Evolutionary conservation across 2,113 vertebrate genomes (phyloP).

Genomic region (Halcyon senegalensis): DNA sequence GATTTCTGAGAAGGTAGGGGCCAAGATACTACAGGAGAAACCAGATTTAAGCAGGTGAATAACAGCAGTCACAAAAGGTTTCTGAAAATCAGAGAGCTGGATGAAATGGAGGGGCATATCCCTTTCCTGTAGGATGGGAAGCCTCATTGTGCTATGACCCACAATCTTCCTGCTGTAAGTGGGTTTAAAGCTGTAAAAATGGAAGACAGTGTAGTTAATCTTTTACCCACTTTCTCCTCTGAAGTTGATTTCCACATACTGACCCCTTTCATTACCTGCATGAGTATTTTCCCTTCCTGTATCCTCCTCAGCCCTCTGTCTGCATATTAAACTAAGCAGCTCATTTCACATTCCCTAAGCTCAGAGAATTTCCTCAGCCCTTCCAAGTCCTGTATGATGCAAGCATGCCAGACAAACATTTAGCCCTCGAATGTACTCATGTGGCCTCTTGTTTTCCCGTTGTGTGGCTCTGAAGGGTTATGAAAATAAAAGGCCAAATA

Average conservation of each 20-base stretch:
- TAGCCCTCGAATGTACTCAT: conserved; percentile 23
- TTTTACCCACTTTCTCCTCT: not conserved
- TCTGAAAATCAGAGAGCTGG: not conserved
- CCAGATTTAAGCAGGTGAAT: not conserved
- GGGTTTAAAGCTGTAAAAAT: not conserved
- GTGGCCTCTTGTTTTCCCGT: conserved; percentile 58
- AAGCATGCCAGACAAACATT: conserved; percentile 38
- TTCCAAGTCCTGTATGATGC: conserved; percentile 37
- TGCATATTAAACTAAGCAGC: not conserved
- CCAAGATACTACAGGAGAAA: not conserved
- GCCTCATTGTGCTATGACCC: fast-evolving
- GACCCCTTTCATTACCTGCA: not conserved
- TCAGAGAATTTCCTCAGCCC: not conserved
- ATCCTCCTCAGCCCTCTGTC: not conserved
- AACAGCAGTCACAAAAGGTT: not conserved
- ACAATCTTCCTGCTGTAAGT: not conserved
- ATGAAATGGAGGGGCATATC: not conserved
- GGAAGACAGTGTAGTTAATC: not conserved
- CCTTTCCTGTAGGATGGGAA: not conserved
- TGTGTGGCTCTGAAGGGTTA: conserved; percentile 50
- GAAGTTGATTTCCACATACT: not conserved
- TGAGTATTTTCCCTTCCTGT: not conserved
- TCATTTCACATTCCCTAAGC: conserved; percentile 5
- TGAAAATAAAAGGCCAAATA: conserved; percentile 59
- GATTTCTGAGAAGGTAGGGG: not conserved